phyloP scores from a whole-genome alignment of 2,888 invertebrate genomes.

The Phyto melanocephala region DNA sequence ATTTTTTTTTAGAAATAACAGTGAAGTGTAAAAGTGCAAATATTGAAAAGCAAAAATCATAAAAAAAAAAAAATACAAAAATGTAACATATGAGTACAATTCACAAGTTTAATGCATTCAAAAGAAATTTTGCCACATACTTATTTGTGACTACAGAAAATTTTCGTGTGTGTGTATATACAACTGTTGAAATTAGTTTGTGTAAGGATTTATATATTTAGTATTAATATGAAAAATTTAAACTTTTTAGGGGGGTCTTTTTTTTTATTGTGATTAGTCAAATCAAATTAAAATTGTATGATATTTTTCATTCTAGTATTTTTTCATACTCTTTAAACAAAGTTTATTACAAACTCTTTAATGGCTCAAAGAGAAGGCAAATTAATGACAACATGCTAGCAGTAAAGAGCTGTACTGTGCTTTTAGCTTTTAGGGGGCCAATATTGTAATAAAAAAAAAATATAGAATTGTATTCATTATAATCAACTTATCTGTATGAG shows the following conservation, averaged over 20 bases:
- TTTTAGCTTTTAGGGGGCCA: not conserved
- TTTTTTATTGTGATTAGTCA: not conserved
- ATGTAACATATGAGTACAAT: not conserved
- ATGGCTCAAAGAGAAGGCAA: slow-evolving; percentile 3
- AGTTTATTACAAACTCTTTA: slow-evolving; percentile 10
- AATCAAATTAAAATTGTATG: no score
- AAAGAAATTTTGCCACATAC: not conserved
- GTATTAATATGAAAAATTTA: no score
- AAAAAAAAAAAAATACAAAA: not conserved
- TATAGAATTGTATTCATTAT: no score
- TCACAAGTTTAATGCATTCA: slow-evolving; percentile 5
- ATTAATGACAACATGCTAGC: slow-evolving; percentile 61
- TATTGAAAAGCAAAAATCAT: not conserved
- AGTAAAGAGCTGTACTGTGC: not conserved
- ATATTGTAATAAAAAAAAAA: not conserved
- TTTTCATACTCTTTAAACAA: not conserved
- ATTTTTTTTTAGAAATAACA: not conserved
- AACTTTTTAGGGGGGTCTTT: no score
- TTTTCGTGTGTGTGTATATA: not conserved
- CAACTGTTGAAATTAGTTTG: slow-evolving; percentile 6
- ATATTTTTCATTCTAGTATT: not conserved
- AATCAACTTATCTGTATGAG: no score
- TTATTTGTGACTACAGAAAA: no score
- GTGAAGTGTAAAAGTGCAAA: not conserved
- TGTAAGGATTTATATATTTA: not conserved